Conservation (phyloP, 2,113 vertebrate genomes). For the Cavia aperea region DNA sequence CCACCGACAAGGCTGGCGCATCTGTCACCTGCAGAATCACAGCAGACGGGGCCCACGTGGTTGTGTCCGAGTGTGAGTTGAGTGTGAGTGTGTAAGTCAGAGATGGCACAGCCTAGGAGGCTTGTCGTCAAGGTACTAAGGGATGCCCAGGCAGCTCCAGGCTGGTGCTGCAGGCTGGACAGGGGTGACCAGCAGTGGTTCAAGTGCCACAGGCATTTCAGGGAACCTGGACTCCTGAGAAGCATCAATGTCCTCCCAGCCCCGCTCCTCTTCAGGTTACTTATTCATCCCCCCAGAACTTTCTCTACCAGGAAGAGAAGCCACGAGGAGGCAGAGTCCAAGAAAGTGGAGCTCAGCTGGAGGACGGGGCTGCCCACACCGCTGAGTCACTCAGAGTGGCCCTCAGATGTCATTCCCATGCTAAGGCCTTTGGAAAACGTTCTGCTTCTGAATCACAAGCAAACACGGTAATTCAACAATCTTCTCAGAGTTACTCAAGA, state of each 20-base stretch:
- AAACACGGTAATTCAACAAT: slow-evolving; percentile 42
- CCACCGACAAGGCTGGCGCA: fast-evolving
- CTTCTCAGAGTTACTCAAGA: slow-evolving; percentile 46
- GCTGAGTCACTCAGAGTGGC: slow-evolving; percentile 43
- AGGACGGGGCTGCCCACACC: slow-evolving; percentile 29
- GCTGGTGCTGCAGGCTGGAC: neutral
- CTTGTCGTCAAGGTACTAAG: neutral
- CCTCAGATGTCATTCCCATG: slow-evolving; percentile 50
- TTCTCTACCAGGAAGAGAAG: neutral
- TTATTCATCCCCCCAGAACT: slow-evolving; percentile 21
- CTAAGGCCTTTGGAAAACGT: slow-evolving; percentile 49
- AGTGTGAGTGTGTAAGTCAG: neutral
- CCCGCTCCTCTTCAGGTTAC: neutral
- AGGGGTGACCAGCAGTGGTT: neutral
- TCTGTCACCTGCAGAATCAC: neutral
- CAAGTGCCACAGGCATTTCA: fast-evolving
- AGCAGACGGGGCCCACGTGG: neutral
- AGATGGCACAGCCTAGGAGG: neutral
- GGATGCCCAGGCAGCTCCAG: fast-evolving
- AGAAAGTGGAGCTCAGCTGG: neutral
- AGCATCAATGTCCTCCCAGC: fast-evolving
- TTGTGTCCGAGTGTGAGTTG: neutral
- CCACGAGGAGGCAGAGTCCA: neutral
- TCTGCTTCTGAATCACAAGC: slow-evolving; percentile 44
- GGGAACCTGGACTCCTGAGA: neutral